Base-by-base conservation (phyloP, 2,797 vertebrate genomes). In the Channallabes apus region DNA sequence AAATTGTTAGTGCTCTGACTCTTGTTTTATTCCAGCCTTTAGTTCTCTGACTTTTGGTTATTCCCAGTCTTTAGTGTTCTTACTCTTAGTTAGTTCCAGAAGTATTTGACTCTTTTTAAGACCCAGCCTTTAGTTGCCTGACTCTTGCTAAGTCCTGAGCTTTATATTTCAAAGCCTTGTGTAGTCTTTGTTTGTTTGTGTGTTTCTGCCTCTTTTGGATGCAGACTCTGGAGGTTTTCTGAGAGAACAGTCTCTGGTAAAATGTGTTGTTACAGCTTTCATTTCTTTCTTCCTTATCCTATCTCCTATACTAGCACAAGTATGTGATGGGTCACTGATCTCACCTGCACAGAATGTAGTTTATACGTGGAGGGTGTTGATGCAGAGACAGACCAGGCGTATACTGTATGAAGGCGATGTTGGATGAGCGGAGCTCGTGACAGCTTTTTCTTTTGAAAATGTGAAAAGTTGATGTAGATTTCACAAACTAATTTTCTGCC, bases 341-440 rank as follows among this genome's bases (percentile, higher is more conserved):
- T 56, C 17, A 0, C n/a, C 27, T 58, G 27, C 14, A 73, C 41
- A 27, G 24, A 51, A 27, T 56, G 73, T 76, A 56, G 18, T 20
- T 56, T 29, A 27, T 18, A 29, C n/a, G 32, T 76, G 1, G 20
- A 61, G 29, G 24, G 29, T 61, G 56, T 38, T 24, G 76, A 61
- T 38, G 56, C 76, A 38, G 76, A n/a, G 32, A 20, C 22, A 24
- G 54, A 77, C 18, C 56, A 12, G 56, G 35, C 9, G 14, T 20
- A 77, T n/a, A n/a, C n/a, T n/a, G n/a, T 59, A 35, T 59, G 75
- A 35, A 59, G 56, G n/a, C n/a, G 54, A 77, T 59, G 56, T 77
- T 22, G 75, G 75, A 35, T 77, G 56, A 77, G 75, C 29, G 2
- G 56, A 12, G 56, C 56, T 22, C 14, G 29, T 35, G 20, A 35